A percentile compares a stretch with the other conserved stretches of the same genome.
phyloP scores from a whole-genome alignment of 2,888 invertebrate genomes.

The Rosalia funebris region DNA sequence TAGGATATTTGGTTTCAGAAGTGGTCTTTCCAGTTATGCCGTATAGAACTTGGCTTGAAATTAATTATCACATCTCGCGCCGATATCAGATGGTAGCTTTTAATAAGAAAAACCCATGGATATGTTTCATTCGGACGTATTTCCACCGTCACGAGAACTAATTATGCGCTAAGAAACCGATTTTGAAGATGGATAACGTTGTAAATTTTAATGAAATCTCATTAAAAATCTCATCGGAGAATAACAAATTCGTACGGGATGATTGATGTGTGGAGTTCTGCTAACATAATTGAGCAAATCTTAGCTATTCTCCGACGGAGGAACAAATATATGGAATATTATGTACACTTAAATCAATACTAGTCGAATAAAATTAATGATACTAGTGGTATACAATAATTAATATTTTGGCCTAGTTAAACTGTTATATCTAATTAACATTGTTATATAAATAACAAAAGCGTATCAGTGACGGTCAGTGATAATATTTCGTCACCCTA shows the following conservation, averaged over 20 bases:
- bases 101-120: not conserved
- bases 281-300: conserved; percentile 35
- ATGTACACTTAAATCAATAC: not conserved
- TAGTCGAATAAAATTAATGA: not conserved
- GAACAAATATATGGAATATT: not conserved
- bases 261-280: conserved; percentile 44
- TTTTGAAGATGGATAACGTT: conserved; percentile 48
- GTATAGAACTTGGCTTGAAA: conserved; percentile 25
- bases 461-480: too few species aligned
- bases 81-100: conserved; percentile 22
- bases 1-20: conserved; percentile 47
- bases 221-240: conserved; percentile 50
- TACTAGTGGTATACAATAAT: too few species aligned
- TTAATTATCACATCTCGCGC: conserved; percentile 37
- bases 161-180: conserved; percentile 26
- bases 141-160: conserved; percentile 15
- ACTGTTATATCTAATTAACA: too few species aligned
- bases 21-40: conserved; percentile 45
- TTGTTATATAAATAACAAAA: too few species aligned
- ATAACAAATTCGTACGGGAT: conserved; percentile 38
- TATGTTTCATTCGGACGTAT: not conserved
- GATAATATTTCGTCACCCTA: too few species aligned
- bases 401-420: too few species aligned
- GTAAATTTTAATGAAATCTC: conserved; percentile 52
- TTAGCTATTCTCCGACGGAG: conserved; percentile 26